Conservation (phyloP, 2,888 invertebrate genomes). For the Tillus elongatus region DNA sequence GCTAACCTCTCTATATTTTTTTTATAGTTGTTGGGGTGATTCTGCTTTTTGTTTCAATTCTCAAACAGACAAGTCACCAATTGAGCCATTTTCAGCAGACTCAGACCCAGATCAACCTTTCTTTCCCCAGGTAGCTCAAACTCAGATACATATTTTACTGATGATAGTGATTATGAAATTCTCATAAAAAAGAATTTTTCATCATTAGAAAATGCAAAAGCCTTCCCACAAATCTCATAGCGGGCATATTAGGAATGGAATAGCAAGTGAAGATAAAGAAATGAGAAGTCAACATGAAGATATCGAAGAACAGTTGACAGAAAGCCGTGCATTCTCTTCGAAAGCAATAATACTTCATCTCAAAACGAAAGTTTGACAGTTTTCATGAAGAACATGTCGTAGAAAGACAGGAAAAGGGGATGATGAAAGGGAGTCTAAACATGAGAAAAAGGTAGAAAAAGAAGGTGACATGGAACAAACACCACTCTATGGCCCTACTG, state of each 20-base stretch:
- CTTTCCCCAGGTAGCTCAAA: slow-evolving; percentile 12
- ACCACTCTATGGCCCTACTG: slow-evolving; percentile 12
- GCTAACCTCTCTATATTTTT: no score
- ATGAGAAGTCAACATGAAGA: neutral
- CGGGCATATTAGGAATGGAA: neutral
- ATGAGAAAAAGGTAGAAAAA: slow-evolving; percentile 12
- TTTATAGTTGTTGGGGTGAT: no score
- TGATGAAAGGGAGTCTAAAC: slow-evolving; percentile 2
- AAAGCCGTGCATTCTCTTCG: no score
- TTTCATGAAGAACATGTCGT: no score
- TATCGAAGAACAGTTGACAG: no score
- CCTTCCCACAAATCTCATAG: slow-evolving; percentile 9
- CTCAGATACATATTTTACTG: no score
- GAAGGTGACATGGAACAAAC: slow-evolving; percentile 6
- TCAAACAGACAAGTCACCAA: slow-evolving; percentile 13
- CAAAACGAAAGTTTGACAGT: no score
- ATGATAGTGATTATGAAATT: slow-evolving; percentile 12
- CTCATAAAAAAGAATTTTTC: slow-evolving; percentile 7
- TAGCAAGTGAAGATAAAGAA: no score
- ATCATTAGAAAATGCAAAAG: slow-evolving; percentile 1
- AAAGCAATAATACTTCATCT: neutral
- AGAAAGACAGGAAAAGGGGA: slow-evolving; percentile 5
- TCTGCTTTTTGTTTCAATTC: no score
- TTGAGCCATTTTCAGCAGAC: slow-evolving; percentile 13
- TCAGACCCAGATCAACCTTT: slow-evolving; percentile 14